Percentiles rank a stretch among this genome's conserved stretches.
phyloP scores from a whole-genome alignment of 2,113 vertebrate genomes.

The Limnothrissa miodon region DNA sequence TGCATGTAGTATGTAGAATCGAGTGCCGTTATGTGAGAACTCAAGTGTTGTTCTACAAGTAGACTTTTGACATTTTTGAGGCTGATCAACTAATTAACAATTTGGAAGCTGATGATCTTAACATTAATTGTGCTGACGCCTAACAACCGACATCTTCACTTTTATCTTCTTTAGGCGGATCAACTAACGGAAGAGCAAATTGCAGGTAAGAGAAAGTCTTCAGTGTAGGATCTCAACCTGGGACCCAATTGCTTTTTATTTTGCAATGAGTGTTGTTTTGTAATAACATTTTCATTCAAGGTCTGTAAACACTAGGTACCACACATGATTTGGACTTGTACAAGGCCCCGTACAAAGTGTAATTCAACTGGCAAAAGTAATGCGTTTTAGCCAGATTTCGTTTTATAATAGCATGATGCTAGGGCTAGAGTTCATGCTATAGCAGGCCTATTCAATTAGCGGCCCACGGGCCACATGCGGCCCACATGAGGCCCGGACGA shows the following conservation, averaged over 20 bases:
- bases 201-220: conserved; percentile 75
- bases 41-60: not conserved
- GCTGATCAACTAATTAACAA: not conserved
- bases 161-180: conserved; percentile 77
- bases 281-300: no score
- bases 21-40: not conserved
- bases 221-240: not conserved
- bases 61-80: not conserved
- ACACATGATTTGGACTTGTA: no score
- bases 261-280: not conserved
- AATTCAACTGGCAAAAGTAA: not conserved
- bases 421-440: not conserved
- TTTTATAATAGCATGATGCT: not conserved
- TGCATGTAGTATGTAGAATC: not conserved
- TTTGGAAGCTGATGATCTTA: no score
- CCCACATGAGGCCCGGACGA: no score
- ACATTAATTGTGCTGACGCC: no score
- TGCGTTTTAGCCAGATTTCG: not conserved
- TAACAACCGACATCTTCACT: conserved; percentile 47
- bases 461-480: no score
- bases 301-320: no score
- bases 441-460: no score
- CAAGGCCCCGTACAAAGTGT: no score
- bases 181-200: conserved; percentile 98
- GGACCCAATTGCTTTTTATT: not conserved